Evolutionary conservation across 2,888 invertebrate genomes (phyloP).

Genomic region (Alsophila aescularia): DNA sequence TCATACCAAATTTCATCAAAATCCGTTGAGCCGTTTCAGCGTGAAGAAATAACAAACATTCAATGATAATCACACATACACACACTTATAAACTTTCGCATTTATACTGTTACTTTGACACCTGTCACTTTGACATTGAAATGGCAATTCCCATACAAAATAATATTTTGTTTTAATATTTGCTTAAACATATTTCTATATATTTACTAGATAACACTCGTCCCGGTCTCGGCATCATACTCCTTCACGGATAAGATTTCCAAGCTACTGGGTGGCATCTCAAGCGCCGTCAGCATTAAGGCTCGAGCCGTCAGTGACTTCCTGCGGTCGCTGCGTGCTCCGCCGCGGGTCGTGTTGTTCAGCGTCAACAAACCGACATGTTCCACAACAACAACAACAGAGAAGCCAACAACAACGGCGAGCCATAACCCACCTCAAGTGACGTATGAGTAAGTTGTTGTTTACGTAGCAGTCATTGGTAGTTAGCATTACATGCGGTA

Average conservation of each 20-base stretch:
- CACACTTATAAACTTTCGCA: too few species aligned
- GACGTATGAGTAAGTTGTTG: constrained; percentile 20
- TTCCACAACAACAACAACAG: constrained; percentile 1
- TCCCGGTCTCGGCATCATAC: constrained; percentile 11
- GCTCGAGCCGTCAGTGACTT: constrained; percentile 26
- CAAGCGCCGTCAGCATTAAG: constrained; percentile 21
- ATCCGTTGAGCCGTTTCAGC: too few species aligned
- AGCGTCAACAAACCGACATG: constrained; percentile 3
- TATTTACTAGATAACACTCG: constrained; percentile 7
- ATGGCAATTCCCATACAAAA: too few species aligned
- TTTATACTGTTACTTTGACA: too few species aligned
- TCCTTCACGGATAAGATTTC: constrained; percentile 9
- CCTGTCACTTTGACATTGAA: too few species aligned
- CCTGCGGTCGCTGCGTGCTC: constrained; percentile 16
- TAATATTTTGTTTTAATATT: neutral
- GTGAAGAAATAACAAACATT: too few species aligned
- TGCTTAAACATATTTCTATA: neutral
- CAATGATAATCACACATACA: too few species aligned
- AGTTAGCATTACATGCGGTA: too few species aligned
- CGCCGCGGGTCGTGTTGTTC: constrained; percentile 20
- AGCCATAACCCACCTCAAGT: too few species aligned
- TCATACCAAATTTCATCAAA: too few species aligned
- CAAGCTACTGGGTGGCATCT: constrained; percentile 18
- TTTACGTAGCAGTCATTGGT: neutral
- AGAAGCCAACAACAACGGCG: too few species aligned